Evolutionary conservation across 2,888 invertebrate species (phyloP), one percentile per base, ranked within the genome.

Genomic region (Orthosia cruda): DNA sequence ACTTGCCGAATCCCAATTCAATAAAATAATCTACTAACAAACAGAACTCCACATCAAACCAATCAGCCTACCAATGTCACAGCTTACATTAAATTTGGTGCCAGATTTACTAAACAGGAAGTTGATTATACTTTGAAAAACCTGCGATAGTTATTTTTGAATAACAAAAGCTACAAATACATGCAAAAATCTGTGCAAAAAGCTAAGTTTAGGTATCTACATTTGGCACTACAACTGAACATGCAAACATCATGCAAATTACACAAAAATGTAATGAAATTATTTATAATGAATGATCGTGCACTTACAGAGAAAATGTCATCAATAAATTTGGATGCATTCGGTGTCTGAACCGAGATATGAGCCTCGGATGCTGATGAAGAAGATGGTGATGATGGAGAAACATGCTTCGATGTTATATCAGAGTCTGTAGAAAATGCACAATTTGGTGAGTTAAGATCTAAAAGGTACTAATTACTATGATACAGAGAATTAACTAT

Each of bases 251-350:
- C 18, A 50, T 59, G 74, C 81, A 55, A 52, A 61, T 9, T 23
- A 49, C 7, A 50, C 13, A 49, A 69, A 55, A 49, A 3, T 45
- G 13, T 55, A 55, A 64, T 69, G 52, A 68, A 74, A 23, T 32
- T 49, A 32, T 66, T 26, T 23, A 70, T 65, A n/a, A 75, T 74
- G 52, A 61, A 74, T 83, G 88, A 80, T 71, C 59, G 91, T 94
- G 92, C 92, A 96, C 96, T 96, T 95, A 96, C 96, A 84, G 96
- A 93, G 81, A 96, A 93, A 69, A 96, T 95, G 81, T 94, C 96
- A 82, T 94, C 95, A 88, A 96, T 92, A 83, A 96, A 87, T 91
- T 93, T 93, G 69, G 96, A 94, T 82, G 93, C 94, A 87, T 91
- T 93, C 90, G 96, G 95, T 86, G 96, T 96, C 91, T 96, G 91